These are phyloP conservation scores for Desmodus rotundus DNA, from an alignment of 2,113 vertebrate genomes.

Conservation along the genomic window DNA sequence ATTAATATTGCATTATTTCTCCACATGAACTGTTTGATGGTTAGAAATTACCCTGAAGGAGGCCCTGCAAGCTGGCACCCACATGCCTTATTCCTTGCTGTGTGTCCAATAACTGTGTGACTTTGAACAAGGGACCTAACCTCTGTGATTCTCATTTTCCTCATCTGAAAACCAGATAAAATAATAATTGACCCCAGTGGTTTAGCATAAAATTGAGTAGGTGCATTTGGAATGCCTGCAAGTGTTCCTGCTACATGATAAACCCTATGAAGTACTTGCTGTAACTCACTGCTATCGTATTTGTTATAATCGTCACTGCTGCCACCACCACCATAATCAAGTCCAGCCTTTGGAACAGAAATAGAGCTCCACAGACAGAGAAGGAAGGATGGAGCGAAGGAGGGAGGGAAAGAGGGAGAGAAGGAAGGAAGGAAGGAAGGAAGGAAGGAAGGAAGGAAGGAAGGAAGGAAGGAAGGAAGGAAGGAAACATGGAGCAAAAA, in stretches of 20 bases:
- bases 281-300: not conserved
- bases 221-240: not conserved
- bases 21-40: not conserved
- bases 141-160: not conserved
- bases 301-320: not conserved
- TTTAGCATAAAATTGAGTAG: not conserved
- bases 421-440: not conserved
- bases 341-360: not conserved
- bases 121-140: not conserved
- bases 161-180: not conserved
- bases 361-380: not conserved
- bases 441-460: fast-evolving
- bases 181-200: fast-evolving
- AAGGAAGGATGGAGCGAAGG: not conserved
- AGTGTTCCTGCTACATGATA: fast-evolving
- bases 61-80: not conserved
- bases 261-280: not conserved
- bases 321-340: not conserved
- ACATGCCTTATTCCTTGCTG: not conserved
- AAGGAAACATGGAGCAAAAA: not conserved
- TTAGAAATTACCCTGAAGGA: not conserved
- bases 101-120: not conserved
- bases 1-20: too few species aligned
- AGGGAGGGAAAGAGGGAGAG: not conserved
- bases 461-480: fast-evolving